Evolutionary conservation across 2,113 vertebrate species (phyloP).

Genomic region (Cinclus cinclus): DNA sequence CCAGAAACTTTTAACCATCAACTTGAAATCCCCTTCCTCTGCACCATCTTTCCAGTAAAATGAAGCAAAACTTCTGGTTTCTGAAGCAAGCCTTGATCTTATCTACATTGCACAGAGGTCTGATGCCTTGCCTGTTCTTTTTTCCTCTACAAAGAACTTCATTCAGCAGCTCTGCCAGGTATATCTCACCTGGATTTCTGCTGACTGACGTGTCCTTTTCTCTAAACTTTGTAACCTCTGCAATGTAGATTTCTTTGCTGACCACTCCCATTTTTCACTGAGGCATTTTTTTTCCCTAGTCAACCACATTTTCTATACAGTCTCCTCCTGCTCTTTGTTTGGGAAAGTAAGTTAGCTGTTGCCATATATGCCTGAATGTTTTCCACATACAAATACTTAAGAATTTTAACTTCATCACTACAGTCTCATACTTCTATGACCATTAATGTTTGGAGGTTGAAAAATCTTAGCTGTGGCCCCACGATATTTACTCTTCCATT

Average conservation of each 20-base stretch:
- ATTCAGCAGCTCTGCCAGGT: background rate
- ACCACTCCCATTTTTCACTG: background rate
- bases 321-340: background rate
- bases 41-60: background rate
- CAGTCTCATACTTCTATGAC: background rate
- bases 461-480: background rate
- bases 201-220: background rate
- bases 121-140: background rate
- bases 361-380: background rate
- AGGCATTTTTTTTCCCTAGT: background rate
- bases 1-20: background rate
- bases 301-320: background rate
- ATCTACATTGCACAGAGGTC: background rate
- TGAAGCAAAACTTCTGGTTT: background rate
- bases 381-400: background rate
- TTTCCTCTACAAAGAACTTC: background rate
- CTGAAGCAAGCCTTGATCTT: background rate
- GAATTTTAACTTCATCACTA: background rate
- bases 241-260: background rate
- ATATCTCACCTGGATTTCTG: background rate
- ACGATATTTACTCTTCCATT: background rate
- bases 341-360: background rate
- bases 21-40: background rate
- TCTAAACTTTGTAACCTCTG: background rate
- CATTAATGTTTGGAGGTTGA: background rate